Conservation (phyloP, 1,140 invertebrate species). For the Drosophila ercepeae region DNA sequence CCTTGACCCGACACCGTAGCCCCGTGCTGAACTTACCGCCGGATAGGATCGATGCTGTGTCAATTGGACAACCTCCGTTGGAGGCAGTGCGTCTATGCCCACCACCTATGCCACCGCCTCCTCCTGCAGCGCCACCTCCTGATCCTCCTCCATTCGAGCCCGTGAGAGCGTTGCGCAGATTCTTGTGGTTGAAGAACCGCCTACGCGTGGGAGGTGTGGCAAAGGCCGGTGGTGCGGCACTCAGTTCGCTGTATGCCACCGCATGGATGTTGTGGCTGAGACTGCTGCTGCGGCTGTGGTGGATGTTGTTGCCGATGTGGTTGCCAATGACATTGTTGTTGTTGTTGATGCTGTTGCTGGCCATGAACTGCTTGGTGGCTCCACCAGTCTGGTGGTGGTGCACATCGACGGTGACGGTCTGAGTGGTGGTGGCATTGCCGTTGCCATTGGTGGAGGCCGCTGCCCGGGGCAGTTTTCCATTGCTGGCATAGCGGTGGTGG, state of each 20-base stretch:
- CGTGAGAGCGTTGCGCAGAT: constrained; percentile 89
- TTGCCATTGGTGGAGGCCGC: constrained; percentile 42
- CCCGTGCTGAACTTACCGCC: constrained; percentile 61
- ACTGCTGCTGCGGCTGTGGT: constrained; percentile 82
- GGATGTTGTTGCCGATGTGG: not conserved
- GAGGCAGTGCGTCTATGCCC: constrained; percentile 77
- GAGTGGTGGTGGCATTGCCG: constrained; percentile 54
- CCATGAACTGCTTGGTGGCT: constrained; percentile 44
- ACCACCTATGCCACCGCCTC: constrained; percentile 8
- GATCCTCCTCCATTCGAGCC: constrained; percentile 23
- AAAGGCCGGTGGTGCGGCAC: constrained; percentile 84
- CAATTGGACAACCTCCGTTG: constrained; percentile 79
- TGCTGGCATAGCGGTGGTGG: constrained; percentile 82
- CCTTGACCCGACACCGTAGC: constrained; percentile 19
- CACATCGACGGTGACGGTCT: constrained; percentile 78
- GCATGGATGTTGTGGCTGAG: constrained; percentile 60
- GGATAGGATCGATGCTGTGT: constrained; percentile 73
- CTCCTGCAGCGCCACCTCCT: constrained; percentile 3
- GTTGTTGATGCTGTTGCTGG: constrained; percentile 3
- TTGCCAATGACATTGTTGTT: constrained; percentile 27
- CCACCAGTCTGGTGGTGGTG: constrained; percentile 58
- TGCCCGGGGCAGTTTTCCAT: constrained; percentile 78
- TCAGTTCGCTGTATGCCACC: constrained; percentile 61
- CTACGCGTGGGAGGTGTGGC: constrained; percentile 91
- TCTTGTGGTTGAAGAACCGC: constrained; percentile 91